A percentile compares a stretch with the other conserved stretches of the same genome.
phyloP scores from a whole-genome alignment of 2,888 invertebrate species.

The Hyles lineata region DNA sequence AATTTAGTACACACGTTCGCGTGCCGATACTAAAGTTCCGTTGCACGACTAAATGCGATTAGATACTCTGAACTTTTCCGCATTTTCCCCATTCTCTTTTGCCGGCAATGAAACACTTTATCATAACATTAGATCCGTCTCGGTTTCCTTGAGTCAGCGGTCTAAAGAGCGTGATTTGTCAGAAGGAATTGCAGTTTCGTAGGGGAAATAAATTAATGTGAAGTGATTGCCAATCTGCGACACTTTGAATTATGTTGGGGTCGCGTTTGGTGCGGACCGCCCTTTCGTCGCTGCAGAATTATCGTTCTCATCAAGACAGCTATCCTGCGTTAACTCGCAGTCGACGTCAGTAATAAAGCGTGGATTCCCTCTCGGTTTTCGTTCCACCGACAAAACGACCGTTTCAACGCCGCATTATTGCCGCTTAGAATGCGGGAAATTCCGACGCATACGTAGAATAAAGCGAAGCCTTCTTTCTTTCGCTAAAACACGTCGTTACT shows the following conservation, averaged over 20 bases:
- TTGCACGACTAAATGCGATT: conserved; percentile 63
- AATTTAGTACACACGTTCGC: conserved; percentile 52
- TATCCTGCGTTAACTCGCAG: conserved; percentile 49
- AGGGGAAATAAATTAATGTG: conserved; percentile 53
- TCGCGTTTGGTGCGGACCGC: conserved; percentile 48
- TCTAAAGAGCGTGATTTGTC: conserved; percentile 56
- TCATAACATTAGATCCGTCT: conserved; percentile 57
- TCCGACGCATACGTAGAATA: conserved; percentile 41
- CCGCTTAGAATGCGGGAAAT: conserved; percentile 43
- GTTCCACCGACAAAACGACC: conserved; percentile 47
- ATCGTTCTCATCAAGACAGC: conserved; percentile 54
- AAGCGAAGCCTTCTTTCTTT: conserved; percentile 43
- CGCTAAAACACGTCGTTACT: conserved; percentile 42
- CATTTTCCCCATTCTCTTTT: conserved; percentile 56
- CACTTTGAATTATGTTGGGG: conserved; percentile 47
- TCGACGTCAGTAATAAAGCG: conserved; percentile 41
- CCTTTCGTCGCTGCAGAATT: conserved; percentile 49
- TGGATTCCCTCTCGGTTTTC: conserved; percentile 49
- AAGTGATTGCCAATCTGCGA: conserved; percentile 54
- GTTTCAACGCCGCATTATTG: conserved; percentile 46
- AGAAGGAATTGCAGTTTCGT: conserved; percentile 53
- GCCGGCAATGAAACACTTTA: conserved; percentile 63
- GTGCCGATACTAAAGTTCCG: conserved; percentile 51
- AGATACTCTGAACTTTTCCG: conserved; percentile 64
- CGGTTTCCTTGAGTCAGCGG: conserved; percentile 55